These are phyloP conservation scores for Toxotes chatareus DNA, from an alignment of 2,113 vertebrate species.

Conservation along the genomic window DNA sequence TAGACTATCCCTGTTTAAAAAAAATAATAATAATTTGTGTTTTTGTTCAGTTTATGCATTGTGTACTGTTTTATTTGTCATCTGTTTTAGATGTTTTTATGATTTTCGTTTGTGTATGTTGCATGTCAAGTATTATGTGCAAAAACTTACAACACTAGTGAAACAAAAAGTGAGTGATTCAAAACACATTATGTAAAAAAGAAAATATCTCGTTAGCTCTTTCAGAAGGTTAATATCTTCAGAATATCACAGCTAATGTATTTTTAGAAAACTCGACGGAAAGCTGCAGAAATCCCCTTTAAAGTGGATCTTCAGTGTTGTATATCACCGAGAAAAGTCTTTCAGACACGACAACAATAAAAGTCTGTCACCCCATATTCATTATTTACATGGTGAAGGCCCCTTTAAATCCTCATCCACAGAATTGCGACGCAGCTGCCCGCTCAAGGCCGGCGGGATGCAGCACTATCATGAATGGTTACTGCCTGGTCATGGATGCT, in stretches of 20 bases:
- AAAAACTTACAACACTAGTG: neutral
- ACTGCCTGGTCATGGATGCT: neutral
- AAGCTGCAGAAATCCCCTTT: neutral
- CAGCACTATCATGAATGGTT: constrained; percentile 56
- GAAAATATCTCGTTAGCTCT: neutral
- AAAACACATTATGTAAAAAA: neutral
- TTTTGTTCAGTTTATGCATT: neutral
- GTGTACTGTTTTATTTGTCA: neutral
- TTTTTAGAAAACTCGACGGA: neutral
- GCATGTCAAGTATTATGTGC: neutral
- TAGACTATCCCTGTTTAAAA: too few species aligned
- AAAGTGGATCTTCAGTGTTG: neutral
- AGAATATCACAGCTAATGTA: neutral
- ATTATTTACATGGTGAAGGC: constrained; percentile 55
- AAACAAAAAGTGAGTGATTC: neutral
- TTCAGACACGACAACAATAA: constrained; percentile 13
- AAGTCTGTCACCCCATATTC: neutral
- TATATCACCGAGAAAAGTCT: neutral
- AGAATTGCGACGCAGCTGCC: constrained; percentile 60
- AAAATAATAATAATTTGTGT: too few species aligned
- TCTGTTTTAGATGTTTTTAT: neutral
- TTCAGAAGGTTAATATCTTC: neutral
- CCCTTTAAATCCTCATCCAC: constrained; percentile 68
- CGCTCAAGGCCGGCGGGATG: constrained; percentile 62
- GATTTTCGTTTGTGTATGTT: neutral